These are phyloP conservation scores for Megalopta genalis DNA, from an alignment of 1,140 invertebrate species.

Conservation along the genomic window DNA sequence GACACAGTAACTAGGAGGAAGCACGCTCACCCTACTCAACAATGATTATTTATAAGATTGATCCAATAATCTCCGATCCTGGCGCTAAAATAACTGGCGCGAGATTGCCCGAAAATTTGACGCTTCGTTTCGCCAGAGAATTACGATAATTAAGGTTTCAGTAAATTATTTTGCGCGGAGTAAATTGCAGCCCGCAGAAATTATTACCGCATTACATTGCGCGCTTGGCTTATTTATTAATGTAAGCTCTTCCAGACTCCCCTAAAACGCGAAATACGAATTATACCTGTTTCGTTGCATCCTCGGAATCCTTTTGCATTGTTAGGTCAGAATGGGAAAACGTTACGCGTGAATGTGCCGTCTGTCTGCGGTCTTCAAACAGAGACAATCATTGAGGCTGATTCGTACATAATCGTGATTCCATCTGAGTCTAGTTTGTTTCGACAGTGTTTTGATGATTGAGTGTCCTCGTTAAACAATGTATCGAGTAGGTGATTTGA, in stretches of 20 bases:
- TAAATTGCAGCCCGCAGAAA: background rate
- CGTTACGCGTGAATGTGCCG: no score
- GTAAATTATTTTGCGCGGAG: constrained; percentile 4
- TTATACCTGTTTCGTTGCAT: background rate
- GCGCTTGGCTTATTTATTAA: background rate
- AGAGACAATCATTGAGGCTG: no score
- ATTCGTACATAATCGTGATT: no score
- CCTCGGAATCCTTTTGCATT: background rate
- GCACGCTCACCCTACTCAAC: no score
- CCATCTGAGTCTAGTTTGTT: no score
- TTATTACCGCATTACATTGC: background rate
- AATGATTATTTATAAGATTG: no score
- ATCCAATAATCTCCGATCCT: no score
- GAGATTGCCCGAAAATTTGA: background rate
- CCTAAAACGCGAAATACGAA: background rate
- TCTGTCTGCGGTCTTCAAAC: no score
- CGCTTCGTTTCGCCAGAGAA: background rate
- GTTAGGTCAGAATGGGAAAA: background rate
- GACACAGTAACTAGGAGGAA: no score
- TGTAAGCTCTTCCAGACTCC: background rate
- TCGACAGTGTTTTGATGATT: no score
- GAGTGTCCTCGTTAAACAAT: no score
- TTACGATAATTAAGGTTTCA: constrained; percentile 8
- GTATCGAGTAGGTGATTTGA: no score
- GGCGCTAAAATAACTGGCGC: background rate